Evolutionary conservation across 2,888 invertebrate genomes (phyloP).

Genomic region (Antitype chi): DNA sequence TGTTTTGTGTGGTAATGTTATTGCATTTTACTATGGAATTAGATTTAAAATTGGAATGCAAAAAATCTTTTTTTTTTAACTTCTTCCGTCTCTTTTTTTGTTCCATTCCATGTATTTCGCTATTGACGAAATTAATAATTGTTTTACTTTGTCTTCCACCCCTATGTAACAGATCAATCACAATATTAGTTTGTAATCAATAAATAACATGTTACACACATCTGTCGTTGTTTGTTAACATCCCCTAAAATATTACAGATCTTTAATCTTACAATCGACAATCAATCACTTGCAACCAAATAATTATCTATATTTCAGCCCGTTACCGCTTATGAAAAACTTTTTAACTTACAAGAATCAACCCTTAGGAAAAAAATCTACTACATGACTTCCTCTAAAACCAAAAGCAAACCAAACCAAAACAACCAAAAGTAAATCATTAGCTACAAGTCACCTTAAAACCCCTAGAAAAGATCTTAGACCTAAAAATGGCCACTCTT

Average conservation of each 20-base stretch:
- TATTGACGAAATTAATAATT: not conserved
- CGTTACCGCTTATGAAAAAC: not conserved
- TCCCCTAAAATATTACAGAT: not conserved
- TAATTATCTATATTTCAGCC: not conserved
- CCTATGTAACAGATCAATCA: constrained; percentile 12
- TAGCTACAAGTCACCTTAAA: too few relatives aligned
- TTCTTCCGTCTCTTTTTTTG: too few relatives aligned
- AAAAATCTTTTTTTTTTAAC: not conserved
- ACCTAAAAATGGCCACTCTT: too few relatives aligned
- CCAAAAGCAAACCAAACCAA: too few relatives aligned
- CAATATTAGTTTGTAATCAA: not conserved
- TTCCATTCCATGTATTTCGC: too few relatives aligned
- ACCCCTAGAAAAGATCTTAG: too few relatives aligned
- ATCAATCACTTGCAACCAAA: too few relatives aligned
- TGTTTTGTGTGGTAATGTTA: not conserved
- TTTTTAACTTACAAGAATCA: not conserved
- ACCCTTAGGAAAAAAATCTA: too few relatives aligned
- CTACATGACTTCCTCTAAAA: too few relatives aligned
- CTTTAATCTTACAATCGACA: not conserved
- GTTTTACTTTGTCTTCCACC: not conserved
- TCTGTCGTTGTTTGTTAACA: not conserved
- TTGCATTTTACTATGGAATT: not conserved
- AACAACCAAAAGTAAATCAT: too few relatives aligned
- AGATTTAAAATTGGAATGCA: not conserved
- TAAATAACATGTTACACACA: not conserved